A percentile compares a stretch with the other conserved stretches of the same genome.
phyloP scores from a whole-genome alignment of 2,888 invertebrate species.

The Melikaiella ostensackeni region DNA sequence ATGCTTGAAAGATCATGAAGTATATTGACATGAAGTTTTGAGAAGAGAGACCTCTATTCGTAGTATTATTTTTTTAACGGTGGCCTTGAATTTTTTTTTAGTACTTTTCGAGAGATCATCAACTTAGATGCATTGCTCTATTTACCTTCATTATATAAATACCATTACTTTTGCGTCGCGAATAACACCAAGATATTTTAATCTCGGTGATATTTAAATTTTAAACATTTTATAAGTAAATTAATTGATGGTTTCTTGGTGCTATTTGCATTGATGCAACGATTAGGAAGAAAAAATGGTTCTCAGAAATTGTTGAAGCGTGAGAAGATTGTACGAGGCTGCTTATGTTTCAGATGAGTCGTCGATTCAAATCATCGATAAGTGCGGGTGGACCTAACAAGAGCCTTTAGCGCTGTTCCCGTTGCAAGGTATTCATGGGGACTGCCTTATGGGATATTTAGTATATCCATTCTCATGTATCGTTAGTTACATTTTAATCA shows the following conservation, averaged over 20 bases:
- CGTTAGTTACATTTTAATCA: conserved; percentile 17
- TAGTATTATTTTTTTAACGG: conserved; percentile 40
- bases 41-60: conserved; percentile 62
- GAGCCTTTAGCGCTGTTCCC: conserved; percentile 76
- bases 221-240: too few species aligned
- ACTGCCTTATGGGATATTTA: conserved; percentile 75
- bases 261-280: conserved; percentile 7
- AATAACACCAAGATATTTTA: conserved; percentile 22
- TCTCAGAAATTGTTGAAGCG: conserved; percentile 8
- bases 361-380: conserved; percentile 74
- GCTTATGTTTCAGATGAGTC: conserved; percentile 77
- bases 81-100: conserved; percentile 10
- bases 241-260: conserved; percentile 2
- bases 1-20: conserved; percentile 61
- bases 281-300: conserved; percentile 13
- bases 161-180: conserved; percentile 1
- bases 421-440: conserved; percentile 77
- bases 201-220: too few species aligned
- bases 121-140: conserved; percentile 2
- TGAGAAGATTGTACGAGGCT: conserved; percentile 75
- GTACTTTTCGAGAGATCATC: neutral
- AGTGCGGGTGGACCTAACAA: conserved; percentile 73
- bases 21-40: conserved; percentile 50
- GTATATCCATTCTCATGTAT: conserved; percentile 50
- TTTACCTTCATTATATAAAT: neutral